Percentiles rank a stretch among this genome's conserved stretches.
These are phyloP conservation scores for Amphiura filiformis DNA, from an alignment of 35 echinoderm and acorn worm species.

Conservation along the genomic window DNA sequence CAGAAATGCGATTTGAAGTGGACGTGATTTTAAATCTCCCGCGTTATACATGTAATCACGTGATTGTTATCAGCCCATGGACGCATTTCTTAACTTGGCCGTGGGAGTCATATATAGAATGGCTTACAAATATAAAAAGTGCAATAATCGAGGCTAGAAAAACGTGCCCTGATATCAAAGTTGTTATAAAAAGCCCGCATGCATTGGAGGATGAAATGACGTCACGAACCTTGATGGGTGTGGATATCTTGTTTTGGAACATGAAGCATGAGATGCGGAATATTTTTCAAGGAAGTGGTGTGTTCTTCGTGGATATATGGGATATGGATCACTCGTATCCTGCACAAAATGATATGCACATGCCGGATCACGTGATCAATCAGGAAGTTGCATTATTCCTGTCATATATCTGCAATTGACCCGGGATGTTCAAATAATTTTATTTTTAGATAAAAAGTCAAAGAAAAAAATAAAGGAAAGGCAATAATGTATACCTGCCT, in stretches of 20 bases:
- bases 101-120: slow-evolving; percentile 39
- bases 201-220: slow-evolving; percentile 11
- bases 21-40: slow-evolving; percentile 38
- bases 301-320: slow-evolving; percentile 54
- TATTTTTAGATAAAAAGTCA: too few species aligned
- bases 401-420: slow-evolving; percentile 50
- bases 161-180: slow-evolving; percentile 45
- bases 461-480: too few species aligned
- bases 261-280: slow-evolving; percentile 33
- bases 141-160: slow-evolving; percentile 7
- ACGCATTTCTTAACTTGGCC: slow-evolving; percentile 57
- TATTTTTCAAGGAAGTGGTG: slow-evolving; percentile 43
- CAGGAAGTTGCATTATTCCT: slow-evolving; percentile 55
- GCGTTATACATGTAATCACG: slow-evolving; percentile 26
- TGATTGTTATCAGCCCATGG: slow-evolving; percentile 57
- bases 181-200: slow-evolving; percentile 64
- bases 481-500: too few species aligned
- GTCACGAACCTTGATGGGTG: slow-evolving; percentile 10
- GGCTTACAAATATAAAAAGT: slow-evolving; percentile 34
- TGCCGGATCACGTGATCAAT: slow-evolving; percentile 46
- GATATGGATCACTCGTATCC: slow-evolving; percentile 65
- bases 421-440: too few species aligned
- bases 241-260: slow-evolving; percentile 48
- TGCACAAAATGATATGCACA: slow-evolving; percentile 53
- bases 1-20: slow-evolving; percentile 33